These are phyloP conservation scores for Acropternis orthonyx DNA, from an alignment of 2,797 vertebrate genomes.

Conservation along the genomic window DNA sequence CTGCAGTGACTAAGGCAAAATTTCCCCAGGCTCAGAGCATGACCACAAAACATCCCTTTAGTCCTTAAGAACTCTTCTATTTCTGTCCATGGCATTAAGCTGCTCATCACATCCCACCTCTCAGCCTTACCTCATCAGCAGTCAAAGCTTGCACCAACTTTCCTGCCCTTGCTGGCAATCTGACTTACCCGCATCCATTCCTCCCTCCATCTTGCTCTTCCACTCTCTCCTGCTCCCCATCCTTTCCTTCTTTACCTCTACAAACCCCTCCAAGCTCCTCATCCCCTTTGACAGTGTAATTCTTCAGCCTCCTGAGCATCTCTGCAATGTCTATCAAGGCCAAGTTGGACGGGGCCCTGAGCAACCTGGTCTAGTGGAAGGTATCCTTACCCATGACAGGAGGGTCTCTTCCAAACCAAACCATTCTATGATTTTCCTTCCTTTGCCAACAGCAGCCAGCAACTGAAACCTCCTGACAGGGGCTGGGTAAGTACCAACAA, in stretches of 20 bases:
- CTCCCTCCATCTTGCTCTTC: background rate
- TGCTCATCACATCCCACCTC: background rate
- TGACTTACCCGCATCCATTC: background rate
- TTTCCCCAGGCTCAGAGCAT: background rate
- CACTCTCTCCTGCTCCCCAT: background rate
- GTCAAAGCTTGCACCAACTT: background rate
- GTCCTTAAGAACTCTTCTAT: background rate
- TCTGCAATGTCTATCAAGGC: background rate
- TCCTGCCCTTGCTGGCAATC: background rate
- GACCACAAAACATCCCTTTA: background rate
- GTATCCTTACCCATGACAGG: background rate
- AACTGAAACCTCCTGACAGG: background rate
- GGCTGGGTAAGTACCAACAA: accelerated
- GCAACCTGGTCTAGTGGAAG: background rate
- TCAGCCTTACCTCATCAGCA: background rate
- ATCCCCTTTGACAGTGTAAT: background rate
- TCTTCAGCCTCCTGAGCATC: background rate
- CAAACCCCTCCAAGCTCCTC: background rate
- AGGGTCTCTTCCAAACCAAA: background rate
- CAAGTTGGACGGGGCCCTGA: background rate
- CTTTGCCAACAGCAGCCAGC: background rate
- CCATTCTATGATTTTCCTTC: background rate
- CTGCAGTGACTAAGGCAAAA: background rate
- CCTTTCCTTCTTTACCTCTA: background rate
- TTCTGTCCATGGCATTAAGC: background rate